These are phyloP conservation scores for Abrostola triplasia DNA, from an alignment of 2,888 invertebrate species.

Conservation along the genomic window DNA sequence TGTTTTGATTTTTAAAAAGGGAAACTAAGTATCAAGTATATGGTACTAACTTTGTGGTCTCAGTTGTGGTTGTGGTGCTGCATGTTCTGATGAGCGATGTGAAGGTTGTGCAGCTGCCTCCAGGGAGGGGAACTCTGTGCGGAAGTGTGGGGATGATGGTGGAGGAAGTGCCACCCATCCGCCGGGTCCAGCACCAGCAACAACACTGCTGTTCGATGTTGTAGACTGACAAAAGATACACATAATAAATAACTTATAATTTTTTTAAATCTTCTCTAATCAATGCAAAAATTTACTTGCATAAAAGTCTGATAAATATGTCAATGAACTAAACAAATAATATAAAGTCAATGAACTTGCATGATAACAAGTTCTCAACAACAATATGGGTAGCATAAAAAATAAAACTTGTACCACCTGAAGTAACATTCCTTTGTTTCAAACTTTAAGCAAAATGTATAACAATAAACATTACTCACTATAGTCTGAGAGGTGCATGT, in stretches of 20 bases:
- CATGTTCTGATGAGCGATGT: slow-evolving; percentile 81
- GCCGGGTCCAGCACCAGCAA: slow-evolving; percentile 85
- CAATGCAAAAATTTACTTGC: not conserved
- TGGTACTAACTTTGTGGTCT: slow-evolving; percentile 83
- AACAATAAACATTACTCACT: slow-evolving; percentile 69
- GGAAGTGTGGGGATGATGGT: slow-evolving; percentile 95
- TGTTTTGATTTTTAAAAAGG: not conserved
- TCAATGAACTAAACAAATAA: slow-evolving; percentile 10
- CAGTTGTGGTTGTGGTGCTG: slow-evolving; percentile 78
- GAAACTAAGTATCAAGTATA: not conserved
- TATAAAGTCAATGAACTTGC: slow-evolving; percentile 28
- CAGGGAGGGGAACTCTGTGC: slow-evolving; percentile 98
- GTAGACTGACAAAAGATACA: slow-evolving; percentile 75
- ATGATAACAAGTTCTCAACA: slow-evolving; percentile 17
- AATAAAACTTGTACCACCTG: slow-evolving; percentile 15
- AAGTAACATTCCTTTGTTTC: slow-evolving; percentile 32
- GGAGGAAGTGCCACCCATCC: slow-evolving; percentile 89
- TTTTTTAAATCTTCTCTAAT: not conserved
- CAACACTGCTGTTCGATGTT: slow-evolving; percentile 89
- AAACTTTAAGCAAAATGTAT: slow-evolving; percentile 21
- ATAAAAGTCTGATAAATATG: slow-evolving; percentile 5
- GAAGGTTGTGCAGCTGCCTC: slow-evolving; percentile 91
- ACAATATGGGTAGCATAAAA: slow-evolving; percentile 11
- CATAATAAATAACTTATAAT: slow-evolving; percentile 5
- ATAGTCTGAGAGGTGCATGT: slow-evolving; percentile 85